phyloP scores from a whole-genome alignment of 2,113 vertebrate species.

The Sylvilagus bachmani region DNA sequence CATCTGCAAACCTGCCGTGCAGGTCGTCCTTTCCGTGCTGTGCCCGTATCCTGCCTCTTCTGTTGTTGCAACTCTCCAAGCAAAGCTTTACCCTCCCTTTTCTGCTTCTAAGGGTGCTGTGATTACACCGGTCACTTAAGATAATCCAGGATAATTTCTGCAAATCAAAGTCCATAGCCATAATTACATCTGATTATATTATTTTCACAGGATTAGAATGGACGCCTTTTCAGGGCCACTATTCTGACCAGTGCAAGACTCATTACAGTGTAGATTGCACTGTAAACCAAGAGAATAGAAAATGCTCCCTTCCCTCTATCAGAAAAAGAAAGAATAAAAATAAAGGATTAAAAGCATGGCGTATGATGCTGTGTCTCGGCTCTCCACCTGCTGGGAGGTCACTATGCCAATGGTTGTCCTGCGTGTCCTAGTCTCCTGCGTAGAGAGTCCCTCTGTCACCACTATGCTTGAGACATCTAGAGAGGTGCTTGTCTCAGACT shows the following conservation, averaged over 20 bases:
- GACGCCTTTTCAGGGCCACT: background rate
- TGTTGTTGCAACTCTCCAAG: background rate
- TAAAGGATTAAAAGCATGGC: background rate
- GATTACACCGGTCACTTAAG: background rate
- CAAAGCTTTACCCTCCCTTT: background rate
- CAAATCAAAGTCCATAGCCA: background rate
- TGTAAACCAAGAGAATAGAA: constrained; percentile 8
- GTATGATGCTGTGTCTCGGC: background rate
- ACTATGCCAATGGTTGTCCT: background rate
- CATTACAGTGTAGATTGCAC: background rate
- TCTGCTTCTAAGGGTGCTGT: background rate
- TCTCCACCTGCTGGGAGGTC: background rate
- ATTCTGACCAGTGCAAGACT: background rate
- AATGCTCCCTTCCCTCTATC: background rate
- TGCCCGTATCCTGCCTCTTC: background rate
- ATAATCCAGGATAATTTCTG: background rate
- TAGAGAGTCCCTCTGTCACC: background rate
- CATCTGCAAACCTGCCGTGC: background rate
- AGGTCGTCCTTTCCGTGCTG: background rate
- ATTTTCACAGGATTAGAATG: background rate
- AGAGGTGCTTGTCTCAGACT: background rate
- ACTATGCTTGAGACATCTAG: background rate
- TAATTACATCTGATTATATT: background rate
- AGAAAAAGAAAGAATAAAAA: no score
- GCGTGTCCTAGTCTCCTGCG: background rate